Conservation (phyloP, 2,797 vertebrate genomes). For the Pampus argenteus region DNA sequence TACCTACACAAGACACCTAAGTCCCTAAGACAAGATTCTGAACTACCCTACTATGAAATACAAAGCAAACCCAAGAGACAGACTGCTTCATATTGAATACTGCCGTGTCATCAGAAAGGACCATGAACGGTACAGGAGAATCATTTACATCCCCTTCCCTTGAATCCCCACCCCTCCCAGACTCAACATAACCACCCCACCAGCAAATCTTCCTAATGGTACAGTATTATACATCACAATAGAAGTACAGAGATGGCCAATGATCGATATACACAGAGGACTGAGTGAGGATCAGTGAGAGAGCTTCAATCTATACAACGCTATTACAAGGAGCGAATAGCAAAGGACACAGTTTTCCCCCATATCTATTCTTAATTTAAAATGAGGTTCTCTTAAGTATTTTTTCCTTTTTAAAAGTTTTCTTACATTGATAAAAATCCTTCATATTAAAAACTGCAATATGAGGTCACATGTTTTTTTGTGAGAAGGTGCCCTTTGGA, state of each 20-base stretch:
- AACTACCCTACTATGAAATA: slow-evolving; percentile 89
- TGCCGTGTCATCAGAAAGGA: slow-evolving; percentile 88
- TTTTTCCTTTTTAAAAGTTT: slow-evolving; percentile 74
- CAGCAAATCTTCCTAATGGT: slow-evolving; percentile 88
- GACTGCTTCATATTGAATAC: slow-evolving; percentile 91
- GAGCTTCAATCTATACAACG: slow-evolving; percentile 83
- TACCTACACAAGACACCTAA: slow-evolving; percentile 90
- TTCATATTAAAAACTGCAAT: slow-evolving; percentile 86
- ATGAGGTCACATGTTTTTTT: slow-evolving; percentile 75
- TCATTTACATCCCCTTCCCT: slow-evolving; percentile 71
- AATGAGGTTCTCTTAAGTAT: slow-evolving; percentile 82
- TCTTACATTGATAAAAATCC: slow-evolving; percentile 87
- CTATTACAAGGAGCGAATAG: slow-evolving; percentile 77
- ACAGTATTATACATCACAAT: slow-evolving; percentile 92
- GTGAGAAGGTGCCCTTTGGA: slow-evolving; percentile 76
- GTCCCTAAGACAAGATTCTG: slow-evolving; percentile 88
- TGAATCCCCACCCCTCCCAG: slow-evolving; percentile 63
- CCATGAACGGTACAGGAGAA: slow-evolving; percentile 84
- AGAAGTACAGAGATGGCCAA: slow-evolving; percentile 90
- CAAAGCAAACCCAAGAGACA: slow-evolving; percentile 89
- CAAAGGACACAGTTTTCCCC: slow-evolving; percentile 73
- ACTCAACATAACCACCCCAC: slow-evolving; percentile 75
- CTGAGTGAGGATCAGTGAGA: slow-evolving; percentile 82
- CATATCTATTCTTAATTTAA: slow-evolving; percentile 77
- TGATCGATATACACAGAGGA: slow-evolving; percentile 85